Conservation (phyloP, 2,113 vertebrate species). For the Grallaria varia region DNA sequence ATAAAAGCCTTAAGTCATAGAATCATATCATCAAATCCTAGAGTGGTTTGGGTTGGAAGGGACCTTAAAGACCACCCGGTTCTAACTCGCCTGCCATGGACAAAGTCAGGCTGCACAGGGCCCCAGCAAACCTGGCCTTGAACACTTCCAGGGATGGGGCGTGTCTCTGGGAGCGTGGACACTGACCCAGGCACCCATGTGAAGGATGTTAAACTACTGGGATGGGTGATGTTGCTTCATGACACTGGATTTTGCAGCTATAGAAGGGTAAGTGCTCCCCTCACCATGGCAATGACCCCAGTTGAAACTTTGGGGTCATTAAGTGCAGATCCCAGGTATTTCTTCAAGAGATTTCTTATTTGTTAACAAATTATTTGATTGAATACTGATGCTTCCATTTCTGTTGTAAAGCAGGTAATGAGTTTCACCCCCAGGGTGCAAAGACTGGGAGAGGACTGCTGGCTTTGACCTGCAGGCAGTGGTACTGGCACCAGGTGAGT, state of each 20-base stretch:
- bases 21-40: background rate
- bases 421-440: background rate
- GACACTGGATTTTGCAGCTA: background rate
- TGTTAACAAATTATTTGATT: background rate
- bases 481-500: background rate
- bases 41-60: background rate
- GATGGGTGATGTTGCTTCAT: background rate
- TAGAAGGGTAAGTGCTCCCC: background rate
- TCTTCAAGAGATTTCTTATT: background rate
- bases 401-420: background rate
- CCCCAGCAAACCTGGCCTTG: background rate
- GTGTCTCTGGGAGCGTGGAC: background rate
- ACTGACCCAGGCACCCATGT: background rate
- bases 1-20: background rate
- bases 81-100: background rate
- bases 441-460: background rate
- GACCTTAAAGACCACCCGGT: background rate
- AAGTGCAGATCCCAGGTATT: background rate
- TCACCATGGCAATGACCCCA: accelerated
- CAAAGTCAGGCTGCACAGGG: background rate
- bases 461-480: background rate
- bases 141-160: background rate
- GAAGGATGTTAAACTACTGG: background rate
- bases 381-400: background rate
- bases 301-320: background rate